Evolutionary conservation across 2,888 invertebrate species (phyloP), one percentile per base, ranked within the genome.

Genomic region (Physocephala rufipes): DNA sequence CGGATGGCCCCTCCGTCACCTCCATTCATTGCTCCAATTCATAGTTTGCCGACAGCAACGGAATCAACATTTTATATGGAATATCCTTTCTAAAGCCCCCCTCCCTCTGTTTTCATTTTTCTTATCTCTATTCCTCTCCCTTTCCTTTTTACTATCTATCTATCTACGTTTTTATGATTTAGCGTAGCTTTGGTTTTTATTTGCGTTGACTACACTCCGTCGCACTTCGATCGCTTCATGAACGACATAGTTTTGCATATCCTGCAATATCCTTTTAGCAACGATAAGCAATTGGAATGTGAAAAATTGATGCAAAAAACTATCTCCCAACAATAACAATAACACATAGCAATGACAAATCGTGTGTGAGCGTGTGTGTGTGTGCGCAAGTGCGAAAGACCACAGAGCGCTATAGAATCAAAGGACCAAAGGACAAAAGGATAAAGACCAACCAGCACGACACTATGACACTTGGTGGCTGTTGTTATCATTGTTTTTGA

Each of bases 121-220:
- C 80, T 80, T 81, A 81, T 81, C 80, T 81, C 79, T n/a, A n/a
- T n/a, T n/a, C n/a, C n/a, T 16, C 45, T 51, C 61, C 43, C 30
- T 21, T n/a, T 3, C 13, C 24, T 58, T 76, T 74, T 74, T 76
- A 77, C 79, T 78, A 78, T 75, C 79, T 80, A 80, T 81, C 80
- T 81, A 79, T 81, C 79, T 81, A 80, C 80, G 79, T 79, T 81
- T 58, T 81, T 80, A 81, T 80, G 80, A 79, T 67, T 78, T 79
- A 67, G 49, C 59, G 47, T 53, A 63, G 47, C n/a, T 53, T 30
- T 66, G 51, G 36, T 36, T 66, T 66, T 51, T 66, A 21, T 53
- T 66, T 64, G 49, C 64, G 24, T 26, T 64, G 64, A 19, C 53
- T 47, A 26, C 47, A 15, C 36, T 21, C 30, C 36, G 36, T 36